Evolutionary conservation across 1,140 invertebrate species (phyloP).

Genomic region (Microplitis demolitor): DNA sequence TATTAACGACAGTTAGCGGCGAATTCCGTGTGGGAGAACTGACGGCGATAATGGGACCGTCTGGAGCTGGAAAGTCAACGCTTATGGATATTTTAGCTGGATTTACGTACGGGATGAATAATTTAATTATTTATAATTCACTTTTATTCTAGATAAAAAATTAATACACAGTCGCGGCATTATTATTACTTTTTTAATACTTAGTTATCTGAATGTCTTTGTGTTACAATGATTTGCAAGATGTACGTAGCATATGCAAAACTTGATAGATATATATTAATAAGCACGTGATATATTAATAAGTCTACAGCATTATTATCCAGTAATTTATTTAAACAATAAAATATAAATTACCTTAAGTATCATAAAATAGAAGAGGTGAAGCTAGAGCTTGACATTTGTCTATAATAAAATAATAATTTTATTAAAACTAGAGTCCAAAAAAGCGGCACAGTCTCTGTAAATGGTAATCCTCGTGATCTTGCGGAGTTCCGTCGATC

Average conservation of each 20-base stretch:
- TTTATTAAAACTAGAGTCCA: conserved; percentile 53
- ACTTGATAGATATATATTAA: background rate
- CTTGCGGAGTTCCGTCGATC: conserved; percentile 78
- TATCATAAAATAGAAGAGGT: too few species aligned
- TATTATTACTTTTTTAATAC: background rate
- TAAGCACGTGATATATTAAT: too few species aligned
- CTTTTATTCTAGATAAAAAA: background rate
- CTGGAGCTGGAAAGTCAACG: conserved; percentile 86
- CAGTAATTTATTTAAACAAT: background rate
- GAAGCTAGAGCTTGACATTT: too few species aligned
- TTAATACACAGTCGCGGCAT: background rate
- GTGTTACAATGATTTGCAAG: too few species aligned
- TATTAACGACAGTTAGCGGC: conserved; percentile 68
- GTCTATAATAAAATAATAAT: background rate
- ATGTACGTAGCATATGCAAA: background rate
- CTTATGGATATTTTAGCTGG: conserved; percentile 78
- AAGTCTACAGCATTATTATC: background rate
- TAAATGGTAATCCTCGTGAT: conserved; percentile 75
- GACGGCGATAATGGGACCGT: conserved; percentile 85
- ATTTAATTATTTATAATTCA: background rate
- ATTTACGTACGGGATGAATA: conserved; percentile 67
- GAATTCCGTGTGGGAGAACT: conserved; percentile 70
- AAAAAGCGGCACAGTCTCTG: conserved; percentile 63
- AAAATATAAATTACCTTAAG: background rate
- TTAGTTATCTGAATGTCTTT: too few species aligned